Evolutionary conservation across 1,140 invertebrate genomes (phyloP), one percentile per base, ranked within the genome.

Genomic region (Sminthurinus signatus): DNA sequence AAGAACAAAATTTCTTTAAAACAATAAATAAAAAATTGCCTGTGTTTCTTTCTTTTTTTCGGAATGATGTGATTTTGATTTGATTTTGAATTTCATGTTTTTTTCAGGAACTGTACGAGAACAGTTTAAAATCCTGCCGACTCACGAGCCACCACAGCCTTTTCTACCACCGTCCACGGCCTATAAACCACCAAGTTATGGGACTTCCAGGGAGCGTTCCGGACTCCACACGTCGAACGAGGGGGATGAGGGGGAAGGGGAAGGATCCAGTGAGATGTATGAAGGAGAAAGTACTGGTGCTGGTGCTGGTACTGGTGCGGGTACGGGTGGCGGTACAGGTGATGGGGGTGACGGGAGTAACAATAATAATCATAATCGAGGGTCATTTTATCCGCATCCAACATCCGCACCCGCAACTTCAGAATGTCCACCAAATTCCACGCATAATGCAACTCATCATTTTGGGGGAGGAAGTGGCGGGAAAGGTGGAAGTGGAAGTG

Each of bases 401-500:
- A 64, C 62, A 1, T 52, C 32, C 23, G 43, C 62, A 2, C 62
- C 62, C 8, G 56, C 61, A 31, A 70, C 70, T 5, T 69, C 67
- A 10, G 70, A 72, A 43, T 72, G 70, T 64, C 70, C 70, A 25
- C 70, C 70, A 23, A 72, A 72, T 25, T 29, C 62, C 10, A 69
- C 68, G 27, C 62, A 65, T 42, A 39, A 60, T 21, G 29, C 57
- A 14, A 57, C 58, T 25, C 48, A 51, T 25, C 19, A 51, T 23
- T 50, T 48, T 29, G 28, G 31, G 23, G 31, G 80, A 83, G 29
- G 86, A 87, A 74, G 83, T 82, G 42, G 86, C 81, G n/a, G 85
- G 84, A 44, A 25, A 15, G 21, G 23, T n/a, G 62, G 44, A 29
- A 44, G 29, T 3, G 31, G 44, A 17, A 48, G 52, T 29, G 72